Evolutionary conservation across 2,888 invertebrate genomes (phyloP).

Genomic region (Caenorhabditis sp.): DNA sequence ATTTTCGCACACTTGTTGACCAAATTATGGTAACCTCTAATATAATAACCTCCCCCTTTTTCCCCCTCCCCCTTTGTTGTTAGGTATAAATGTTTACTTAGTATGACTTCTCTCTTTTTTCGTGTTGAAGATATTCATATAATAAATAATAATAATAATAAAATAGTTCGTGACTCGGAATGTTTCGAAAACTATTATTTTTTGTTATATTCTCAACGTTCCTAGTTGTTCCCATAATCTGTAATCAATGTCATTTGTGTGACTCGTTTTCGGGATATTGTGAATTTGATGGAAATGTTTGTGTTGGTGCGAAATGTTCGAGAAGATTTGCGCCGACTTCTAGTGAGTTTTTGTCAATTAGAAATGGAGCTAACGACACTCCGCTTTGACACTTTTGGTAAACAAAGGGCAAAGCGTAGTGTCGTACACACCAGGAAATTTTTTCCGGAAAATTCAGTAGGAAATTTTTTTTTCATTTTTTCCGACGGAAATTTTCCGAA

Average conservation of each 20-base stretch:
- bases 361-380: too few species aligned
- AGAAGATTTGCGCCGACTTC: conserved; percentile 33
- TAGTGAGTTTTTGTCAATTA: conserved; percentile 29
- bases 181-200: not conserved
- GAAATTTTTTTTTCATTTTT: conserved; percentile 7
- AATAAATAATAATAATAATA: not conserved
- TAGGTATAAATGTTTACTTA: not conserved
- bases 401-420: too few species aligned
- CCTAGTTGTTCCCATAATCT: not conserved
- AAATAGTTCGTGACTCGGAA: not conserved
- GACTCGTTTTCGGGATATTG: conserved; percentile 48
- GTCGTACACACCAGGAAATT: too few species aligned
- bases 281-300: conserved; percentile 40
- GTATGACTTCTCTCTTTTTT: not conserved
- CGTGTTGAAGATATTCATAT: not conserved
- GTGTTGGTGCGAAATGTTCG: conserved; percentile 40
- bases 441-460: too few species aligned
- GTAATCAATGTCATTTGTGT: conserved; percentile 36
- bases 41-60: not conserved
- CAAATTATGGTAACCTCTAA: not conserved
- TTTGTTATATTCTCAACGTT: not conserved
- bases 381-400: too few species aligned
- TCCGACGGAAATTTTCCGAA: too few species aligned
- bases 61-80: not conserved
- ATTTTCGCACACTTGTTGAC: conserved; percentile 8